Evolutionary conservation across 1,140 invertebrate genomes (phyloP).

Genomic region (Anastatus disparis): DNA sequence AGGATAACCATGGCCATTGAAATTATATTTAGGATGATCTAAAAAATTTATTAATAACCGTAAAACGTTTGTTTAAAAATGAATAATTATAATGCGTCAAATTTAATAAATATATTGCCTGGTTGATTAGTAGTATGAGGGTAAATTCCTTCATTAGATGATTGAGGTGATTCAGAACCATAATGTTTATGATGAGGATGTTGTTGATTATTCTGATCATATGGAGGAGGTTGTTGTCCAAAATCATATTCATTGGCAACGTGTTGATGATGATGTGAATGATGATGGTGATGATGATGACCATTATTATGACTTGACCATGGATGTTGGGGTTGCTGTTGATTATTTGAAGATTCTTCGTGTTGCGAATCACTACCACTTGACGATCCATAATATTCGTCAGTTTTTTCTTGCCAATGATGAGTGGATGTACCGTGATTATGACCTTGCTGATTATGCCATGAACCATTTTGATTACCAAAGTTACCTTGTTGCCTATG

Average conservation of each 20-base stretch:
- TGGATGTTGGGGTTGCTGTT: not conserved
- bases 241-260: not conserved
- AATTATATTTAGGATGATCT: not conserved
- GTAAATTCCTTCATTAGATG: not conserved
- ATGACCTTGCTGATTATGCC: not conserved
- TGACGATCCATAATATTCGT: not conserved
- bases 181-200: slow-evolving; percentile 16
- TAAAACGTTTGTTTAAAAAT: not conserved
- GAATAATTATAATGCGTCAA: not conserved
- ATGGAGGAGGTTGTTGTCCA: not conserved
- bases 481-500: not conserved
- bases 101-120: not conserved
- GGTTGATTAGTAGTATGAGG: not conserved
- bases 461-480: not conserved
- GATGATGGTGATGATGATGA: slow-evolving; percentile 32
- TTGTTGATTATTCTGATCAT: not conserved
- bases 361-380: not conserved
- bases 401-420: not conserved
- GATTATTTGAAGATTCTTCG: not conserved
- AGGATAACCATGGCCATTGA: slow-evolving; percentile 26
- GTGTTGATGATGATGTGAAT: not conserved
- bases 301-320: slow-evolving; percentile 3
- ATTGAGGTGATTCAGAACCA: not conserved
- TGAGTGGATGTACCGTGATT: not conserved
- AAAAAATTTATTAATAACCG: no score